Conservation (phyloP, 2,888 invertebrate species). For the Bhutanitis thaidina region DNA sequence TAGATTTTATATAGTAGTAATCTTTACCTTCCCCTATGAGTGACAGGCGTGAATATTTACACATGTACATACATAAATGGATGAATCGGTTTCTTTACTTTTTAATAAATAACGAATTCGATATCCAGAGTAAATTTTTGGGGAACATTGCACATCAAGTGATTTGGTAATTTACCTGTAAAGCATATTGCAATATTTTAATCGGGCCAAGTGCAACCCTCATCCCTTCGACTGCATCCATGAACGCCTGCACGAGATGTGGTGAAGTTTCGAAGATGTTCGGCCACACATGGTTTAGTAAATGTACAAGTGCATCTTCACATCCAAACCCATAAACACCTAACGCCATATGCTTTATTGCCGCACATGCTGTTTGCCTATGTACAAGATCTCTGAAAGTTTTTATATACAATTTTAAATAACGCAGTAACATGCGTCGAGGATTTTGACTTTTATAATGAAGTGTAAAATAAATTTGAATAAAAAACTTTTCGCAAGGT, state of each 20-base stretch:
- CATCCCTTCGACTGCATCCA: slow-evolving; percentile 99
- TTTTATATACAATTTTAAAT: slow-evolving; percentile 9
- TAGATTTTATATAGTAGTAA: too few relatives aligned
- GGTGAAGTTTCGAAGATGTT: slow-evolving; percentile 99
- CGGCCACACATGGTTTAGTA: slow-evolving; percentile 99
- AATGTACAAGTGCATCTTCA: slow-evolving; percentile 97
- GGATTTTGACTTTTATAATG: too few relatives aligned
- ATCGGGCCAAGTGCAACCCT: slow-evolving; percentile 97
- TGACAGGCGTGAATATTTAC: too few relatives aligned
- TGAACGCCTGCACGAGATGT: slow-evolving; percentile 99
- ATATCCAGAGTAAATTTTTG: background rate
- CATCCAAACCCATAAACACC: slow-evolving; percentile 99
- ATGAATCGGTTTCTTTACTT: too few relatives aligned
- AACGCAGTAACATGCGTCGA: too few relatives aligned
- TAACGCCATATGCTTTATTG: slow-evolving; percentile 99
- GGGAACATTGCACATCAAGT: too few relatives aligned
- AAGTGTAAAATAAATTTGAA: too few relatives aligned
- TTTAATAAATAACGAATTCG: too few relatives aligned
- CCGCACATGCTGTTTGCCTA: slow-evolving; percentile 98
- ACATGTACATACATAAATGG: too few relatives aligned
- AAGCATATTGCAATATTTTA: slow-evolving; percentile 96
- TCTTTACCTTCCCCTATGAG: too few relatives aligned
- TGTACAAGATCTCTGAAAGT: slow-evolving; percentile 94
- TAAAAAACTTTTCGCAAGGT: too few relatives aligned
- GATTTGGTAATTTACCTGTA: slow-evolving; percentile 83